phyloP scores from a whole-genome alignment of 2,797 vertebrate genomes.

The Ctenopoma kingsleyae region DNA sequence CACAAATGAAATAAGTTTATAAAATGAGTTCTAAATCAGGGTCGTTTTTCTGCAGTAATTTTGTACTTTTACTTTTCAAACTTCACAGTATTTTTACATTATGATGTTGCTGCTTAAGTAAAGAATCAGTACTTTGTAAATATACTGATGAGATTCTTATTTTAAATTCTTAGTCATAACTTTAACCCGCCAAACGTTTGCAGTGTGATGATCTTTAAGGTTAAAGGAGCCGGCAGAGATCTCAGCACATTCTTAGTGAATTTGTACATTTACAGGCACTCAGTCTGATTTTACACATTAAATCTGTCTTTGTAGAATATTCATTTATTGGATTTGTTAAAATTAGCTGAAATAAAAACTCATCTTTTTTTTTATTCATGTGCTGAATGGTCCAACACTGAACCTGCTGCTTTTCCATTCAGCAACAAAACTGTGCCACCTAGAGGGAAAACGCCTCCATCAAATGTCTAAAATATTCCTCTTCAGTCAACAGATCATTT shows the following conservation, averaged over 20 bases:
- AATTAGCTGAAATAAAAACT: too few species aligned
- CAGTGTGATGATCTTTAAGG: slow-evolving; percentile 58
- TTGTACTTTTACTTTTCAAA: background rate
- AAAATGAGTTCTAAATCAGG: too few species aligned
- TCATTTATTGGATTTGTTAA: background rate
- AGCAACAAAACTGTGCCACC: slow-evolving; percentile 35
- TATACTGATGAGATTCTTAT: slow-evolving; percentile 4
- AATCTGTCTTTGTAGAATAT: background rate
- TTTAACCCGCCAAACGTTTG: slow-evolving; percentile 57
- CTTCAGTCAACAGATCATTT: slow-evolving; percentile 7
- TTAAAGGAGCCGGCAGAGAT: slow-evolving; percentile 27
- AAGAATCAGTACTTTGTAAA: slow-evolving; percentile 6
- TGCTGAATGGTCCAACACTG: background rate
- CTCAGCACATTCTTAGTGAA: background rate
- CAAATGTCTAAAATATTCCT: background rate
- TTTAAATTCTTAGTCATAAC: slow-evolving; percentile 24
- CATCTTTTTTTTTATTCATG: background rate
- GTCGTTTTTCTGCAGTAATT: background rate
- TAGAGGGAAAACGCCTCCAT: slow-evolving; percentile 34
- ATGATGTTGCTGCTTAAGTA: background rate
- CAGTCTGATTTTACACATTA: background rate
- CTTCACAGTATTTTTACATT: background rate
- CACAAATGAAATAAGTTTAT: too few species aligned
- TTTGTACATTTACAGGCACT: too few species aligned
- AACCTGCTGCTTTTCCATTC: too few species aligned